Evolutionary conservation across 2,113 vertebrate species (phyloP).

Genomic region (Cochlearius cochlearius): DNA sequence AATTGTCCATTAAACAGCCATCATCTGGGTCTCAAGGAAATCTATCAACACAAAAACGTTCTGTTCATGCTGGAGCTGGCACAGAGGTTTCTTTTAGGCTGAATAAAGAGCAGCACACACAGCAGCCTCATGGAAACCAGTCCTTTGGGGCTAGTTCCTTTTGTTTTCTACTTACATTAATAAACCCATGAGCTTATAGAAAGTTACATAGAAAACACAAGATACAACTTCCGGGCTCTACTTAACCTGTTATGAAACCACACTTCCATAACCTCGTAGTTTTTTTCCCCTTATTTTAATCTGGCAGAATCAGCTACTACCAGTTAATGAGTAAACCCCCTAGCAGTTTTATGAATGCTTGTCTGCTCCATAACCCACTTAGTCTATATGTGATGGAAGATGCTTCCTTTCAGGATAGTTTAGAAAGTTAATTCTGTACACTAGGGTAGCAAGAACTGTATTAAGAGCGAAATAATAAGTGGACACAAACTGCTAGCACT

Average conservation of each 20-base stretch:
- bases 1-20: neutral
- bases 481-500: neutral
- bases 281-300: neutral
- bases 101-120: neutral
- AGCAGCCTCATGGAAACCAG: neutral
- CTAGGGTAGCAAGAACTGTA: neutral
- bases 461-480: neutral
- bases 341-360: neutral
- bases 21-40: neutral
- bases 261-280: neutral
- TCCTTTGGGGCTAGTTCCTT: neutral
- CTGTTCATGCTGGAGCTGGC: neutral
- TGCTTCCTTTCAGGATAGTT: neutral
- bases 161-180: neutral
- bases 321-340: neutral
- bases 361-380: neutral
- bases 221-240: neutral
- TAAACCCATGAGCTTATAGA: neutral
- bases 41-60: neutral
- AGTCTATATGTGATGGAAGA: fast-evolving
- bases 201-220: neutral
- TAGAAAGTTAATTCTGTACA: neutral
- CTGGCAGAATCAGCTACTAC: neutral
- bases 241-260: neutral
- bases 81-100: neutral